These are phyloP conservation scores for Tinamus major DNA, from an alignment of 2,797 vertebrate genomes.

Conservation along the genomic window DNA sequence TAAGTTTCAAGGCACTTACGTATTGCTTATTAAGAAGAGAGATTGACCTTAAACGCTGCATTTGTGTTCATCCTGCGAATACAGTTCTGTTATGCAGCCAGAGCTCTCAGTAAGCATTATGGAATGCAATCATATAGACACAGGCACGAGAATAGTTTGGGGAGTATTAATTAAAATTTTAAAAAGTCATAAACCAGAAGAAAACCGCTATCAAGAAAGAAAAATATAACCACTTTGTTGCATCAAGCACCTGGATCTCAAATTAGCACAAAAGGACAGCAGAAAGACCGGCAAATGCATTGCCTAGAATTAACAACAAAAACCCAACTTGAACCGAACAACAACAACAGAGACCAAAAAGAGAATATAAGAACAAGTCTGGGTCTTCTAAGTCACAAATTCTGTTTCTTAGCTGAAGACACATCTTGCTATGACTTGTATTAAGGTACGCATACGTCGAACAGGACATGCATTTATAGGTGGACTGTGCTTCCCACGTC, in stretches of 20 bases:
- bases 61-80: slow-evolving; percentile 43
- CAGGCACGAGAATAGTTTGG: slow-evolving; percentile 66
- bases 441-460: neutral
- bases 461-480: neutral
- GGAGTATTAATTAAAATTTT: slow-evolving; percentile 50
- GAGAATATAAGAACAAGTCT: neutral
- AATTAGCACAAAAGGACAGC: slow-evolving; percentile 69
- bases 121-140: slow-evolving; percentile 72
- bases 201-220: slow-evolving; percentile 55
- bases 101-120: slow-evolving; percentile 71
- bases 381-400: neutral
- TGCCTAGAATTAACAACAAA: neutral
- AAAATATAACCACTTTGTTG: slow-evolving; percentile 67
- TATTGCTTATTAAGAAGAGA: slow-evolving; percentile 84
- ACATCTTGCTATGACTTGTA: neutral
- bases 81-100: slow-evolving; percentile 56
- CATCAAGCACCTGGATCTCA: slow-evolving; percentile 71
- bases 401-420: slow-evolving; percentile 16
- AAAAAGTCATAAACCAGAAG: slow-evolving; percentile 35
- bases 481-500: slow-evolving; percentile 31
- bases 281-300: slow-evolving; percentile 45
- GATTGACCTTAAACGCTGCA: slow-evolving; percentile 73
- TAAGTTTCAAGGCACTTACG: slow-evolving; percentile 83
- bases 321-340: slow-evolving; percentile 43
- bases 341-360: neutral